These are phyloP conservation scores for Lepus timidus DNA, from an alignment of 2,113 vertebrate genomes.

Conservation along the genomic window DNA sequence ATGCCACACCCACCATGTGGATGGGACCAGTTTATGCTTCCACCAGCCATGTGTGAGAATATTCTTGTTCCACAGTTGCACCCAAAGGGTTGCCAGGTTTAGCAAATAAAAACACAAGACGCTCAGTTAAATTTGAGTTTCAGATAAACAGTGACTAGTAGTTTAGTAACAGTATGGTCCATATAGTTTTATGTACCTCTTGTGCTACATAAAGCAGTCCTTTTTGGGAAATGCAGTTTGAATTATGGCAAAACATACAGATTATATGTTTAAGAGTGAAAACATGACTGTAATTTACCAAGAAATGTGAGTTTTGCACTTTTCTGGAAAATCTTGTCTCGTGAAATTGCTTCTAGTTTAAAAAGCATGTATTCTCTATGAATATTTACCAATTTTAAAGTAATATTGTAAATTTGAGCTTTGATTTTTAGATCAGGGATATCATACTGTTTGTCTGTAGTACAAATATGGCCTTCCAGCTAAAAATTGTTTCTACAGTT, in stretches of 20 bases:
- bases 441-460: not conserved
- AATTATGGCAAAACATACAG: conserved; percentile 22
- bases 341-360: conserved; percentile 22
- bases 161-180: not conserved
- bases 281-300: not conserved
- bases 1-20: not conserved
- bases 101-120: conserved; percentile 3
- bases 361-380: conserved; percentile 6
- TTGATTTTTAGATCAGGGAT: not conserved
- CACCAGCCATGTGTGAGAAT: not conserved
- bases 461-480: not conserved
- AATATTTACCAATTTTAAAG: conserved; percentile 51
- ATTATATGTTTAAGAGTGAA: conserved; percentile 43
- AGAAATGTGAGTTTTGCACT: not conserved
- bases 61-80: not conserved
- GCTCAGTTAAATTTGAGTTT: conserved; percentile 49
- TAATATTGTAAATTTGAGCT: conserved; percentile 1
- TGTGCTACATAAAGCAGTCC: not conserved
- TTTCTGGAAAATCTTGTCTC: conserved; percentile 16
- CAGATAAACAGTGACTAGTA: not conserved
- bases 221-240: conserved; percentile 51
- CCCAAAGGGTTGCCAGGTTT: not conserved
- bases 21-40: not conserved
- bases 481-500: not conserved
- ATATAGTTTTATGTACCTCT: not conserved